Evolutionary conservation across 2,113 vertebrate species (phyloP), one percentile per base, ranked within the genome.

Genomic region (Archilochus colubris): DNA sequence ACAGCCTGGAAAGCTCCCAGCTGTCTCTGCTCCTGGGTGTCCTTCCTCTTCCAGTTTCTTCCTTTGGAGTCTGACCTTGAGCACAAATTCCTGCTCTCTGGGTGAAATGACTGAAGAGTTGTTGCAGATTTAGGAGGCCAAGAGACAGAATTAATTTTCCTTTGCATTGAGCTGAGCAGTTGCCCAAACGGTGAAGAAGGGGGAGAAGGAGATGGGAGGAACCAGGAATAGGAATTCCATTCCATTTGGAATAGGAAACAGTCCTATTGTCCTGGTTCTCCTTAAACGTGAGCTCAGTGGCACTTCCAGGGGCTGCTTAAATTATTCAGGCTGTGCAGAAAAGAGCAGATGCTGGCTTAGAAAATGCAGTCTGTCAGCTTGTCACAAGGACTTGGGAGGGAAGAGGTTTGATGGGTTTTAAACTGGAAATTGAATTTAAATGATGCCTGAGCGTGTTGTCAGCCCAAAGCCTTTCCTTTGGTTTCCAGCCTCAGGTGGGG

Each of bases 301-400:
- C 88, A 12, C 57, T 53, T 89, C 93, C 53, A 10, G 5, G 4
- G 25, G 72, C 44, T 58, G 61, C 9, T 46, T 95, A 54, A 95
- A 81, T 94, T 91, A 95, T 81, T 89, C 93, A 91, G 72, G 2
- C 38, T n/a, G 59, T 0, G 2, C 76, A 62, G 82, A 44, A 78
- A 77, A 7, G 91, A 95, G 25, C 96, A 96, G 95, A 91, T 96
- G 96, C 93, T 90, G 88, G 33, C 93, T 88, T 82, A 95, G 95
- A 96, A 95, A 97, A 48, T 4, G 43, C 91, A 27, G 6, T 91
- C 95, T 96, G 87, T 88, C 95, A 82, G 14, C 93, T 94, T 95
- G 93, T 96, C 93, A 78, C 88, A 83, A 21, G 76, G 48, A 11
- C 89, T 94, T 43, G 80, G 73, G 76, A 9, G 73, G 76, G 8